Base-by-base conservation (phyloP, 1,140 invertebrate genomes). In the Drosophila elegans region DNA sequence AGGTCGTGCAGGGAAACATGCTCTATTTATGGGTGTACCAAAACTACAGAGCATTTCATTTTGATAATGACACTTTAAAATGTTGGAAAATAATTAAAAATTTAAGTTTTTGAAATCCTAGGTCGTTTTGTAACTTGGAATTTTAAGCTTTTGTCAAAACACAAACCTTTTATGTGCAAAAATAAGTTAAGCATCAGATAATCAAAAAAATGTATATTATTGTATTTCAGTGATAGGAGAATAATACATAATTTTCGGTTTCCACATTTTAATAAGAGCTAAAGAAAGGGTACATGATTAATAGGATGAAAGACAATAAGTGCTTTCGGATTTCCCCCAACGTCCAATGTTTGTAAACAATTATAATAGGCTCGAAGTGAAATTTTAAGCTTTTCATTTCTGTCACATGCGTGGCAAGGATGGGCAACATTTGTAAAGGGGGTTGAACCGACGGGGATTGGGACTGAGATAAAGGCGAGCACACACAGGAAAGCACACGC, bases 321-420 rank as follows among this genome's bases (percentile, higher is more conserved):
- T 45, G 55, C 13, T 80, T 80, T 51, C 16, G 34, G 45, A 52
- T 29, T 38, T 29, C 12, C 32, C 34, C 13, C 42, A 10, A 25
- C 11, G 44, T 36, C 61, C 74, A 57, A 73, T 75, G 82, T 75
- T 66, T 64, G 66, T 76, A 73, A 83, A 77, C 76, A 84, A 84
- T 77, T 79, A 64, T 63, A 84, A 80, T 80, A 57, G 68, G 67
- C 73, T 63, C 63, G 59, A 63, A 83, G 84, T 83, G 49, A 79
- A 79, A 83, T 72, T 79, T 83, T 72, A 71, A 80, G 75, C 78
- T 69, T 66, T 72, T 75, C 72, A 64, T 77, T 75, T 75, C 44
- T 71, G 78, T 52, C 72, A 56, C 45, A 72, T 56, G 64, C 73
- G 57, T 54, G 49, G 60, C 51, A 68, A 67, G 72, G 46, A 72